phyloP scores from a whole-genome alignment of 2,113 vertebrate genomes.

The Micronycteris hirsuta region DNA sequence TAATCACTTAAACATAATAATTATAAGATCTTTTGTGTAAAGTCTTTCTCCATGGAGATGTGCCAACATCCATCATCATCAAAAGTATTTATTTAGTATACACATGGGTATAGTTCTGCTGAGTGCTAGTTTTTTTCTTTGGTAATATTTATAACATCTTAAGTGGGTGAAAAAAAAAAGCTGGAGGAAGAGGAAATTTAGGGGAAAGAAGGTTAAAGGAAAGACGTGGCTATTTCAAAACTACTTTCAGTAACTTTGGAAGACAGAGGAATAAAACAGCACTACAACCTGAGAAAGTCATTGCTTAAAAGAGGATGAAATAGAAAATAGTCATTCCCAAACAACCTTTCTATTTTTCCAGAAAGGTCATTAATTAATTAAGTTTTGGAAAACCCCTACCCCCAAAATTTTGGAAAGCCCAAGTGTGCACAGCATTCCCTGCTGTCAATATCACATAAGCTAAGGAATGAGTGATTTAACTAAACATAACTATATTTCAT shows the following conservation, averaged over 20 bases:
- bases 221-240: conserved; percentile 43
- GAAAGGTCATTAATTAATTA: background rate
- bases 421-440: background rate
- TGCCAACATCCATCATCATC: conserved; percentile 69
- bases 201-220: conserved; percentile 19
- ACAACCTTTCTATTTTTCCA: background rate
- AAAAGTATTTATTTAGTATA: conserved; percentile 73
- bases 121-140: conserved; percentile 61
- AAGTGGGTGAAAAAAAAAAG: conserved; percentile 48
- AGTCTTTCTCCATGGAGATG: conserved; percentile 64
- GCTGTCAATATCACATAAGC: background rate
- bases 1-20: conserved; percentile 76
- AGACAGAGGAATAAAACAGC: background rate
- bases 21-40: conserved; percentile 75
- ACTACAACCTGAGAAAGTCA: background rate
- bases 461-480: background rate
- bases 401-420: background rate
- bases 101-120: conserved; percentile 54
- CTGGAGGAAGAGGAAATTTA: conserved; percentile 17
- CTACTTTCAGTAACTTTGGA: background rate
- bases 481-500: conserved; percentile 20
- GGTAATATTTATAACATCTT: conserved; percentile 57
- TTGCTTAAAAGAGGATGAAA: background rate
- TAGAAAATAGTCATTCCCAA: background rate
- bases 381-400: background rate